phyloP scores from a whole-genome alignment of 2,113 vertebrate genomes.

The Pteruthius melanotis region DNA sequence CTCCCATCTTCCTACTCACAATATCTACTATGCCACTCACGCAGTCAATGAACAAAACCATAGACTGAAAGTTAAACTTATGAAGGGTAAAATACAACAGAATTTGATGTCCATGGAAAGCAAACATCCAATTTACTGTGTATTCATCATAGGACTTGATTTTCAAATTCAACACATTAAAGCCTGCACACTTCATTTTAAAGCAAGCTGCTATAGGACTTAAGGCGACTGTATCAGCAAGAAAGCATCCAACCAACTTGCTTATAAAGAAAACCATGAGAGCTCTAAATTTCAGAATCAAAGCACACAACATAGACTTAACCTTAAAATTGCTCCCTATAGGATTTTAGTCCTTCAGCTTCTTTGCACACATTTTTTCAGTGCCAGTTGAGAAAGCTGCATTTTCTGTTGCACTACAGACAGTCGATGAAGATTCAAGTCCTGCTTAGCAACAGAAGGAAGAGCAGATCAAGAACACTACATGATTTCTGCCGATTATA shows the following conservation, averaged over 20 bases:
- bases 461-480: background rate
- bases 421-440: background rate
- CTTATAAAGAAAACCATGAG: background rate
- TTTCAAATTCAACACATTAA: background rate
- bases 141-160: background rate
- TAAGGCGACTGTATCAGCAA: background rate
- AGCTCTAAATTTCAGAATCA: background rate
- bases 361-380: background rate
- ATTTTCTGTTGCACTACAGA: background rate
- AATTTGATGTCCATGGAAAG: background rate
- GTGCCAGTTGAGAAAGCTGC: background rate
- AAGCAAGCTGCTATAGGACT: background rate
- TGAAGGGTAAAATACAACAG: background rate
- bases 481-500: background rate
- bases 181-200: background rate
- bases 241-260: background rate
- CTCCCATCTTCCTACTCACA: background rate
- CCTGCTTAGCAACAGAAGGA: background rate
- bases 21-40: accelerated
- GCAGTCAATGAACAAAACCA: background rate
- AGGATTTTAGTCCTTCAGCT: background rate
- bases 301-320: background rate
- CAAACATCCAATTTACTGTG: background rate
- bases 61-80: background rate
- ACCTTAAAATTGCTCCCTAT: background rate